Conservation (phyloP, 2,888 invertebrate genomes). For the Sericinus montela region DNA sequence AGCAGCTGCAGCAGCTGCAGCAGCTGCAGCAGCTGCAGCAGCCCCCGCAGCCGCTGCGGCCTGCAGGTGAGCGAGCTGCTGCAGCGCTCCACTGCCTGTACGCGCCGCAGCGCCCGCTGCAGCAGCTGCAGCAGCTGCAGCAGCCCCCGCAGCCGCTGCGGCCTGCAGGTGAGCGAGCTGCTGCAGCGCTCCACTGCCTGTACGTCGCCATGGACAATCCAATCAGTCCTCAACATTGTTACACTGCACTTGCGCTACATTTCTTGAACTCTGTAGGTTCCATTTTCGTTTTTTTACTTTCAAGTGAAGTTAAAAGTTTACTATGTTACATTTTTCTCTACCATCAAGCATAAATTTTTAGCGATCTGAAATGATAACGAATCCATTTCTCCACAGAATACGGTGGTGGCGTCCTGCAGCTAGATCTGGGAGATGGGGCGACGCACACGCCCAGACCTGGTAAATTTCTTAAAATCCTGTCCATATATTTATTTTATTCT, state of each 20-base stretch:
- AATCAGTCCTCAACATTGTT: too few relatives aligned
- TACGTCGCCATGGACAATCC: too few relatives aligned
- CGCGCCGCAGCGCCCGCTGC: slow-evolving; percentile 7
- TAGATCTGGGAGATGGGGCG: slow-evolving; percentile 92
- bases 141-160: slow-evolving; percentile 4
- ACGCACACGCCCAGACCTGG: slow-evolving; percentile 80
- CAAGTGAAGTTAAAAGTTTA: too few relatives aligned
- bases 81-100: background rate
- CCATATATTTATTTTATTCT: too few relatives aligned
- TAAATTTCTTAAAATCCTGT: slow-evolving; percentile 21
- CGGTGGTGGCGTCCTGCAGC: slow-evolving; percentile 78
- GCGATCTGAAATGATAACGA: too few relatives aligned
- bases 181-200: too few relatives aligned
- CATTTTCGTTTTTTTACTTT: too few relatives aligned
- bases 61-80: background rate
- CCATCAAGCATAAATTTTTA: too few relatives aligned
- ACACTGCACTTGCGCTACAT: too few relatives aligned
- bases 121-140: slow-evolving; percentile 7
- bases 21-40: slow-evolving; percentile 21
- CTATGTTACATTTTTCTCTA: too few relatives aligned
- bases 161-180: background rate
- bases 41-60: slow-evolving; percentile 5
- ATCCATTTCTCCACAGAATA: slow-evolving; percentile 13
- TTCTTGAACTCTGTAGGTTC: too few relatives aligned
- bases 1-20: slow-evolving; percentile 41